Evolutionary conservation across 2,797 vertebrate species (phyloP), one percentile per base, ranked within the genome.

Genomic region (Apogon hyalosoma): DNA sequence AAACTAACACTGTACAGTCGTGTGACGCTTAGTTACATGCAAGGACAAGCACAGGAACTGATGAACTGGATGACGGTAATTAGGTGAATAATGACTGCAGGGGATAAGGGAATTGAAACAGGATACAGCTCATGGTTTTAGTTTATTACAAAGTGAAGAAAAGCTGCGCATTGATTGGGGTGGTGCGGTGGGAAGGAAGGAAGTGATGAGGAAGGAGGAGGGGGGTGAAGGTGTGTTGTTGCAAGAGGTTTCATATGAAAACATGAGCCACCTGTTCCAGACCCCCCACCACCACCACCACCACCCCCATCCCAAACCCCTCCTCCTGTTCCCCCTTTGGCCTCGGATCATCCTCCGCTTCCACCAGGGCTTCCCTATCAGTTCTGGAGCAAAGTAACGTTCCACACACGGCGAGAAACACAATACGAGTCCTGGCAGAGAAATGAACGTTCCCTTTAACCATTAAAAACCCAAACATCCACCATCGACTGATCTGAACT

Each of bases 391-490:
- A 52, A 64, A 86, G 71, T 62, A 65, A 45, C 59, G 14, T 72
- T 65, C 63, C 66, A 88, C 79, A 87, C 84, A 74, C 89, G 87
- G 69, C 45, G 62, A 74, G 43, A 68, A 84, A 77, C 77, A 84
- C 83, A 69, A 83, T 54, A 83, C 79, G 69, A 74, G 63, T 79
- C 73, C 78, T 77, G 47, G 47, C 12, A 42, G 74, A 69, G 56
- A 82, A 73, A 79, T 59, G 33, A 85, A 70, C 69, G 57, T n/a
- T n/a, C n/a, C n/a, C n/a, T n/a, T n/a, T n/a, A n/a, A n/a, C n/a
- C n/a, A n/a, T n/a, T n/a, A n/a, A n/a, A n/a, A n/a, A n/a, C n/a
- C n/a, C n/a, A n/a, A n/a, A n/a, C n/a, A n/a, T n/a, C n/a, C n/a
- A n/a, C n/a, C n/a, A n/a, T n/a, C n/a, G n/a, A n/a, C n/a, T n/a